A percentile compares a stretch with the other conserved stretches of the same genome.
Conservation (phyloP, 2,888 invertebrate genomes). For the Barypeithes pellucidus region DNA sequence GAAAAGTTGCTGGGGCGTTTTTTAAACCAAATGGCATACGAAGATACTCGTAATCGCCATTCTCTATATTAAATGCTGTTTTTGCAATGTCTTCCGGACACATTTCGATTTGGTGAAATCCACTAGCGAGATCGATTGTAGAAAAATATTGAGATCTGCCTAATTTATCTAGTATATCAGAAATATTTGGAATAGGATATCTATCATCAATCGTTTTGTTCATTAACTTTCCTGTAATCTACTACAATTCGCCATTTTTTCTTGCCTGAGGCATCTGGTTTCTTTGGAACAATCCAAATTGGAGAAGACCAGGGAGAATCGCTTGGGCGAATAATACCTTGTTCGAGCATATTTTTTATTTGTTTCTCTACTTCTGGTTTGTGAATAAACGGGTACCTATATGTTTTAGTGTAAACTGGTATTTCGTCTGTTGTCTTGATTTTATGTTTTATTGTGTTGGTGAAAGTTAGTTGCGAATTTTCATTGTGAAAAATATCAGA, state of each 20-base stretch:
- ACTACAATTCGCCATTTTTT: slow-evolving; percentile 52
- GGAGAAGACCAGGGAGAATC: slow-evolving; percentile 47
- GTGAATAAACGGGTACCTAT: slow-evolving; percentile 52
- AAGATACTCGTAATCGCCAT: slow-evolving; percentile 59
- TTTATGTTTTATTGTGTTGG: slow-evolving; percentile 51
- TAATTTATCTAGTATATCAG: slow-evolving; percentile 59
- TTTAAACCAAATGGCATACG: slow-evolving; percentile 60
- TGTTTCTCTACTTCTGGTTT: slow-evolving; percentile 51
- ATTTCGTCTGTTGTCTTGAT: slow-evolving; percentile 52
- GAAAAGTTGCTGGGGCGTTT: slow-evolving; percentile 60
- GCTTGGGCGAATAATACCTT: slow-evolving; percentile 45
- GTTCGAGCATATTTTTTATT: slow-evolving; percentile 51
- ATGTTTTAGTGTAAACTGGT: slow-evolving; percentile 52
- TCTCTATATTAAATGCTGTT: slow-evolving; percentile 59
- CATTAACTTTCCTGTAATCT: slow-evolving; percentile 43
- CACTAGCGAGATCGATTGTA: slow-evolving; percentile 58
- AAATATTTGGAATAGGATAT: slow-evolving; percentile 53
- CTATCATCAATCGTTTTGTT: slow-evolving; percentile 43
- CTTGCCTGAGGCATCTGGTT: slow-evolving; percentile 52
- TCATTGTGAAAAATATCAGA: slow-evolving; percentile 48
- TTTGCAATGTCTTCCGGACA: slow-evolving; percentile 54
- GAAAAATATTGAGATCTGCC: slow-evolving; percentile 58
- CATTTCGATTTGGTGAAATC: slow-evolving; percentile 62
- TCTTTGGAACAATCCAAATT: slow-evolving; percentile 50
- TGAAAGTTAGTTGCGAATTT: slow-evolving; percentile 47